These are phyloP conservation scores for Gavialis gangeticus DNA, from an alignment of 2,113 vertebrate species.

Conservation along the genomic window DNA sequence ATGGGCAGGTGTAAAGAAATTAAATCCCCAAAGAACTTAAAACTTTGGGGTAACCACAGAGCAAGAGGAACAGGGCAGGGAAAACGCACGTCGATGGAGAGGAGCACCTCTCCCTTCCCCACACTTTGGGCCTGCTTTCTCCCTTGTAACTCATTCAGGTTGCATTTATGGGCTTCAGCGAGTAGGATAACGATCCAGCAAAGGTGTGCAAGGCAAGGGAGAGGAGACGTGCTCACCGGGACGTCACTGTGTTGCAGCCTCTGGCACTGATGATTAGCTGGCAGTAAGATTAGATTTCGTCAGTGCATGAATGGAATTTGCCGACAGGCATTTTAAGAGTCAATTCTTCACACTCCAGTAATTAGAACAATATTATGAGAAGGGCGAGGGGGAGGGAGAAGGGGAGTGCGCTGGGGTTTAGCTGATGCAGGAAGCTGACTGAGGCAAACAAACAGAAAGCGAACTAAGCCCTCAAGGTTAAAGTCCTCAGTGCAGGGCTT, in stretches of 20 bases:
- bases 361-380: slow-evolving; percentile 60
- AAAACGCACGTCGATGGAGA: neutral
- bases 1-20: neutral
- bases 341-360: slow-evolving; percentile 68
- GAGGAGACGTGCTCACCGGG: neutral
- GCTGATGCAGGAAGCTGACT: neutral
- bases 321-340: slow-evolving; percentile 60
- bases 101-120: neutral
- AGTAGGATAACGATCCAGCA: accelerated
- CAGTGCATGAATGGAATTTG: slow-evolving; percentile 53
- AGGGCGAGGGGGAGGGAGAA: neutral
- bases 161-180: neutral
- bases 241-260: neutral
- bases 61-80: neutral
- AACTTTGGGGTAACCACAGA: neutral
- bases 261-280: accelerated
- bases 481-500: neutral
- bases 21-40: neutral
- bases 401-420: neutral
- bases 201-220: neutral
- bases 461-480: slow-evolving; percentile 21
- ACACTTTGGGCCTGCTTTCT: neutral
- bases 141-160: accelerated
- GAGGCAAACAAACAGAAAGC: slow-evolving; percentile 43
- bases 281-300: neutral